Base-by-base conservation (phyloP, 2,888 invertebrate genomes). In the Helobdella robusta region DNA sequence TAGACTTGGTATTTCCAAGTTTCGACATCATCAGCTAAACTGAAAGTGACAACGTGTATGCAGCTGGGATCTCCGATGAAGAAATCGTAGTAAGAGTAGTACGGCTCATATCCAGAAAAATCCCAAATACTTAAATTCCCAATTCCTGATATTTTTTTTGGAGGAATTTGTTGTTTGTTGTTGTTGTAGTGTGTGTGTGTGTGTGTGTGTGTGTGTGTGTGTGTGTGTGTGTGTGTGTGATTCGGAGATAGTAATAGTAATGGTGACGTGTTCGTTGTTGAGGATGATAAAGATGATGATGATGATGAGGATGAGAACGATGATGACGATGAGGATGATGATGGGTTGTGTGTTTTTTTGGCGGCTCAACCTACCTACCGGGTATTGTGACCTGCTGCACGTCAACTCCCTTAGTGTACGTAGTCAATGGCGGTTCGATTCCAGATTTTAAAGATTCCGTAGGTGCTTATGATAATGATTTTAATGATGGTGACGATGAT, bases 221-320 rank as follows among this genome's bases (percentile, higher is more conserved):
- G 11, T 28, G 58, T 28, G 30, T n/a, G n/a, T n/a, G 58, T 8
- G 18, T 25, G n/a, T 30, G 58, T 28, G 5, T 25, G 30, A 23
- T 25, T 8, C 3, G 58, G n/a, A 6, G 62, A 61, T 61, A 48
- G 48, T 61, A 48, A 61, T 54, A 48, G 48, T 8, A 48, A 61
- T 54, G 46, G 25, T 61, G 62, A 61, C 48, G 48, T 23, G n/a
- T 23, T 48, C 48, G 46, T 48, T 61, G 62, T 48, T 61, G 46
- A 56, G 20, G 48, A 48, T 61, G 46, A 61, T 61, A 48, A 61
- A 23, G 46, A 46, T 46, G 44, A 61, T 61, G 46, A 61, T 61
- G 60, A 60, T 60, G 60, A 60, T 60, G 60, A 60, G 34, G 60
- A 60, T 60, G 60, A 60, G 34, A 40, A 60, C 40, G 60, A 60